Conservation (phyloP, 1,140 invertebrate genomes). For the Drosophila serrata region DNA sequence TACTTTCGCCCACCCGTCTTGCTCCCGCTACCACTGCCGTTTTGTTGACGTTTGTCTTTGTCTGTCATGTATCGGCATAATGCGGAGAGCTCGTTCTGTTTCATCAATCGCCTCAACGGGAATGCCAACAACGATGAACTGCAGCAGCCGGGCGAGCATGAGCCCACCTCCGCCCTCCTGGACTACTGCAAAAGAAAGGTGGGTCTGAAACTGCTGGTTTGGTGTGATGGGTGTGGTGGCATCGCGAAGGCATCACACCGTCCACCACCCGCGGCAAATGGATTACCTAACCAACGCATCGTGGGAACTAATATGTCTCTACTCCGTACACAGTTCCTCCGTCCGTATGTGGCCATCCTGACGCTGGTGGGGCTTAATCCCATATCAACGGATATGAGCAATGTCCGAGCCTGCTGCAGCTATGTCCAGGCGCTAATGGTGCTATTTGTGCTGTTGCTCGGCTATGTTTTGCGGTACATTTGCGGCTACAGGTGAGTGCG, state of each 20-base stretch:
- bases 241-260: not conserved
- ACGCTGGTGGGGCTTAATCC: conserved; percentile 91
- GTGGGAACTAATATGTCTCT: conserved; percentile 10
- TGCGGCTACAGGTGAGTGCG: conserved; percentile 89
- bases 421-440: conserved; percentile 90
- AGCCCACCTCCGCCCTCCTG: conserved; percentile 91
- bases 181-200: conserved; percentile 92
- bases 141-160: conserved; percentile 87
- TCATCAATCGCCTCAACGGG: conserved; percentile 78
- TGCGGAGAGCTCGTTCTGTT: conserved; percentile 80
- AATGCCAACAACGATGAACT: conserved; percentile 87
- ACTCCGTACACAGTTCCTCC: conserved; percentile 87
- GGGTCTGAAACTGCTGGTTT: conserved; percentile 16
- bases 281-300: conserved; percentile 11
- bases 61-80: conserved; percentile 76
- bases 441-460: conserved; percentile 88
- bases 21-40: not conserved
- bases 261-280: not conserved
- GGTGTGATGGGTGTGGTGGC: conserved; percentile 6
- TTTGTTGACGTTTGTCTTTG: conserved; percentile 28
- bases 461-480: conserved; percentile 92
- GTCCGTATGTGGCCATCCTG: conserved; percentile 90
- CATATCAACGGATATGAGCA: conserved; percentile 88
- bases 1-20: conserved; percentile 14
- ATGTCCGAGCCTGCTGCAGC: conserved; percentile 87